These are phyloP conservation scores for Tenualosa ilisha DNA, from an alignment of 2,797 vertebrate species.

Conservation along the genomic window DNA sequence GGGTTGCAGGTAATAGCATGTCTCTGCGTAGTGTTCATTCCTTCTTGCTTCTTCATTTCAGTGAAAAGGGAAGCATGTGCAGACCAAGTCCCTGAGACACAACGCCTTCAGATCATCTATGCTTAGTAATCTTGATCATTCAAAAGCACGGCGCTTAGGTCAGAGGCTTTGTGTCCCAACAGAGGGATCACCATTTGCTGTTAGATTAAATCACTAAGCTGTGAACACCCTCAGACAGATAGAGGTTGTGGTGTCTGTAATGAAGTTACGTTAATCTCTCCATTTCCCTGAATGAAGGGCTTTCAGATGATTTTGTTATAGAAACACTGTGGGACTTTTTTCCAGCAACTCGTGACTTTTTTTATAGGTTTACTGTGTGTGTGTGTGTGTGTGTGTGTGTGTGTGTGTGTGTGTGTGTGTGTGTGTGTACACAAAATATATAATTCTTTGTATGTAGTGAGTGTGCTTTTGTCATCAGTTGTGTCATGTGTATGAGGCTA, in stretches of 20 bases:
- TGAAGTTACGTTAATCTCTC: conserved; percentile 8
- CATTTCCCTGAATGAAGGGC: conserved; percentile 8
- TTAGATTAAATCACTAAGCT: neutral
- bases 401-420: too few relatives aligned
- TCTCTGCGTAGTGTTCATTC: conserved; percentile 20
- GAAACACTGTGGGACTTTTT: neutral
- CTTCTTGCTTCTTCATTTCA: conserved; percentile 26
- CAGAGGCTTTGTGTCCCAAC: neutral
- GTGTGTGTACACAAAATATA: neutral
- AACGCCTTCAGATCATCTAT: neutral
- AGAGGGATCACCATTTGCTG: neutral
- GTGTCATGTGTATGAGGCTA: neutral
- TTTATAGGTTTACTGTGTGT: neutral
- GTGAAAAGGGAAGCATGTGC: conserved; percentile 28
- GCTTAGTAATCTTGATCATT: neutral
- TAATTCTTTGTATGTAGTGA: neutral
- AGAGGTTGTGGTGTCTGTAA: neutral
- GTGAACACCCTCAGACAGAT: neutral
- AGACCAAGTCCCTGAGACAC: conserved; percentile 21
- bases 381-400: neutral
- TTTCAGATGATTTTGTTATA: neutral
- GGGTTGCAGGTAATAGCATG: neutral
- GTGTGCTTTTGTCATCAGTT: neutral
- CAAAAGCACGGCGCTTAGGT: neutral
- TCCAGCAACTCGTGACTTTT: conserved; percentile 9